Evolutionary conservation across 2,797 vertebrate genomes (phyloP), one percentile per base, ranked within the genome.

Genomic region (Peromyscus nudipes): DNA sequence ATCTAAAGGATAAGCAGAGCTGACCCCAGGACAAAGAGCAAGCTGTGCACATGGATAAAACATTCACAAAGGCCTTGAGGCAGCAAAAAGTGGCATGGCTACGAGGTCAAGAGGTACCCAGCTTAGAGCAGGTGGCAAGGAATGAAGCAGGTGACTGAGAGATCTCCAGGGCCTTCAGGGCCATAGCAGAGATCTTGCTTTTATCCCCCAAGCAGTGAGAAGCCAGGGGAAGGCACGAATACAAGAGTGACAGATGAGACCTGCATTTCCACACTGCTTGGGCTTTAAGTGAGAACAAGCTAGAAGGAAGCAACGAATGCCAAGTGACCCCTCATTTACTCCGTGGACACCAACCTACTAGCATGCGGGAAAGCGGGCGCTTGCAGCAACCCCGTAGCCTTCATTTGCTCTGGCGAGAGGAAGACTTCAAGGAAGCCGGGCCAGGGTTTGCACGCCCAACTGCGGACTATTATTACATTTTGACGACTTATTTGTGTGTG

Each of bases 141-240:
- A 8, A 43, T 62, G n/a, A 69, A 16, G 23, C 8, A 46, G 79
- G 25, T 7, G 7, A 27, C 6, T 2, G 40, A 27, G 52, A 64
- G 77, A 67, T 27, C 89, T 92, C 85, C 46, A 73, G 89, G 46
- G 57, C 34, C 55, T 57, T 91, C 0, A 0, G 25, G 62, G 83
- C 57, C 92, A 94, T 1, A 79, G 52, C 2, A n/a, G 43, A 91
- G 16, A 77, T 29, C 46, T 69, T 40, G 31, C 21, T 85, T 19
- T 95, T 89, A 89, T 57, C 55, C 43, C 27, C 23, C 43, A 62
- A 62, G 57, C 57, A 37, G 75, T 6, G 52, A 13, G 34, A 75
- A 86, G 46, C 46, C 79, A 89, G 71, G 96, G 91, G 93, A 94
- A 97, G 67, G 62, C 49, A 96, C 81, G 31, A 91, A 64, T 65